phyloP scores from a whole-genome alignment of 2,113 vertebrate genomes.

The Promerops cafer region DNA sequence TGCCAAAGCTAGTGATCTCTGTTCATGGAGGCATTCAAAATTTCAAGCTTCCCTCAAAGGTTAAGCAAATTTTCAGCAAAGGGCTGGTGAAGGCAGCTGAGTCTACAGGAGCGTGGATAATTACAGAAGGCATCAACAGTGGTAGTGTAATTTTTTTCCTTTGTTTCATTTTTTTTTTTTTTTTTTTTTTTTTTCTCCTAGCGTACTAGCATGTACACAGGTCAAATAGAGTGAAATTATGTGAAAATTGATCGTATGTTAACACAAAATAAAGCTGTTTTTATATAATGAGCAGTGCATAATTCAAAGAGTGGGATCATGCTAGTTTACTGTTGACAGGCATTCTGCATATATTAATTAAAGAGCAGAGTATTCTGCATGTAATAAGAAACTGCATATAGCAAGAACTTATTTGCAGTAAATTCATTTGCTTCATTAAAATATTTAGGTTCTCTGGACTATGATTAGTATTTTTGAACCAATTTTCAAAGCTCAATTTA shows the following conservation, averaged over 20 bases:
- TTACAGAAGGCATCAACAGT: conserved; percentile 91
- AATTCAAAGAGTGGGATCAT: background rate
- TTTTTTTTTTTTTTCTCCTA: background rate
- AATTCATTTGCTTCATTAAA: background rate
- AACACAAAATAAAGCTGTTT: background rate
- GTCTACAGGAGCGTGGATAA: conserved; percentile 93
- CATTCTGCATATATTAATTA: background rate
- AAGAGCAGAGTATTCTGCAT: background rate
- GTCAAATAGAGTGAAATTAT: background rate
- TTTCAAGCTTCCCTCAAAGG: conserved; percentile 82
- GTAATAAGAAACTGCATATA: background rate
- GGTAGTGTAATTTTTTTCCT: conserved; percentile 65
- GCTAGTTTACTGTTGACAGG: background rate
- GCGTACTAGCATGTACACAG: background rate
- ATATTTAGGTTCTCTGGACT: background rate
- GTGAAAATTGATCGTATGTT: background rate
- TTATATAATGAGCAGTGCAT: background rate
- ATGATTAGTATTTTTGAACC: background rate
- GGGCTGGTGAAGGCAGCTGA: conserved; percentile 89
- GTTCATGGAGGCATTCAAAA: conserved; percentile 89
- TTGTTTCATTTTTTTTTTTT: background rate
- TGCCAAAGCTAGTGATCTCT: conserved; percentile 90
- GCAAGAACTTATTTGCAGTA: background rate
- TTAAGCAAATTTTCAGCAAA: conserved; percentile 86
- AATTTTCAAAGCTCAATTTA: background rate